Percentiles rank a stretch among this genome's conserved stretches.
phyloP scores from a whole-genome alignment of 2,113 vertebrate species.

The Acrocephalus arundinaceus region DNA sequence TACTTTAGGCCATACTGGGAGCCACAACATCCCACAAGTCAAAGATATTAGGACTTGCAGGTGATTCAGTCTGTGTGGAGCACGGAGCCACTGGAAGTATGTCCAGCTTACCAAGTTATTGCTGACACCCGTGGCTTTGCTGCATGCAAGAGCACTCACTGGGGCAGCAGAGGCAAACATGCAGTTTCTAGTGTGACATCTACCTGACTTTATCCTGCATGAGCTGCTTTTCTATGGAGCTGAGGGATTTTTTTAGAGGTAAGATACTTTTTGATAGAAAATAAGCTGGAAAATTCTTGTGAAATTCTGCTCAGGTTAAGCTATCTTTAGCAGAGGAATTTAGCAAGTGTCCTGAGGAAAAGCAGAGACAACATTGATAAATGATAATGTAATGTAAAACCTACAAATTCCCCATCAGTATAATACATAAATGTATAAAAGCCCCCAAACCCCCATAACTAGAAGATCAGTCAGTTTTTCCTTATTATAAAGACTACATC shows the following conservation, averaged over 20 bases:
- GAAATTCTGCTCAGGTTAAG: background rate
- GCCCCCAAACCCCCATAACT: background rate
- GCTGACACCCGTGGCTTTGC: fast-evolving
- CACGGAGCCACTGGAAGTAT: background rate
- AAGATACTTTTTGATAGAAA: background rate
- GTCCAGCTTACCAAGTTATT: background rate
- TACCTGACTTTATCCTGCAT: background rate
- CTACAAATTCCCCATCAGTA: background rate
- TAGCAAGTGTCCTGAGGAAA: background rate
- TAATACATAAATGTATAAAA: background rate
- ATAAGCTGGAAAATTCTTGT: background rate
- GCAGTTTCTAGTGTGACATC: too few relatives aligned
- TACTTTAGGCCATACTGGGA: background rate
- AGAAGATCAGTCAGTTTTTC: background rate
- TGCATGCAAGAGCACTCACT: background rate
- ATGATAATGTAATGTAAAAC: background rate
- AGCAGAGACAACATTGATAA: background rate
- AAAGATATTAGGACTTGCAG: background rate
- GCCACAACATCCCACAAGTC: background rate
- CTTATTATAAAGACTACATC: background rate
- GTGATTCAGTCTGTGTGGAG: background rate
- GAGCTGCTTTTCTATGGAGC: background rate
- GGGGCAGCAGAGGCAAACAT: background rate
- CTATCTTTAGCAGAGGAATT: background rate
- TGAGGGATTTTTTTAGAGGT: background rate